phyloP scores from a whole-genome alignment of 2,797 vertebrate species.

The Leucoraja ocellata region DNA sequence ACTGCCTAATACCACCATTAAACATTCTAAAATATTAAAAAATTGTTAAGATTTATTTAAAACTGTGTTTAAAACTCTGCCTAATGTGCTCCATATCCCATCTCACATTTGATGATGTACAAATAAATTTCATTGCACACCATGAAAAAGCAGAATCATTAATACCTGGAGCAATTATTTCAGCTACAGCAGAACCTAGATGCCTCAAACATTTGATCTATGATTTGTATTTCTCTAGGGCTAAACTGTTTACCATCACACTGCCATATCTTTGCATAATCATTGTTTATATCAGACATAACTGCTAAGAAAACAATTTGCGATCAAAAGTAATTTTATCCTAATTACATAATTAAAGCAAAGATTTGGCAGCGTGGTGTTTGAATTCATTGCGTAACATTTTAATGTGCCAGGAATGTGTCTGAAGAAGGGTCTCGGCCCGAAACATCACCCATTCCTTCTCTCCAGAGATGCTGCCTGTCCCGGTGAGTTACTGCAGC shows the following conservation, averaged over 20 bases:
- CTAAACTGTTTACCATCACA: background rate
- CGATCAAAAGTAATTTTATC: background rate
- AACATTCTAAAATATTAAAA: background rate
- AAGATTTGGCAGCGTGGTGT: background rate
- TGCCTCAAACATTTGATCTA: background rate
- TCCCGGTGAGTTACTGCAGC: too few relatives aligned
- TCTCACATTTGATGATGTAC: background rate
- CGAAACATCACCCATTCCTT: too few relatives aligned
- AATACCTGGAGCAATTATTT: background rate
- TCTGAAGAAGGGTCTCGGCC: too few relatives aligned
- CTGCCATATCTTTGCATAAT: background rate
- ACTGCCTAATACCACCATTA: background rate
- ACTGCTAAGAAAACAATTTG: background rate
- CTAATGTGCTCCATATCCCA: background rate
- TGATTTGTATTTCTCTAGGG: background rate
- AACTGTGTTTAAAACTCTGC: background rate
- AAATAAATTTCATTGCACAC: background rate
- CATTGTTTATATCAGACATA: background rate
- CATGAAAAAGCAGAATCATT: background rate
- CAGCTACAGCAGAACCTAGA: background rate
- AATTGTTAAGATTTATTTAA: background rate
- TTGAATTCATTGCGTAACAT: background rate
- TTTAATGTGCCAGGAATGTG: background rate
- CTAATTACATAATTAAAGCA: background rate
- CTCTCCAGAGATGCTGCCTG: too few relatives aligned